A percentile compares a stretch with the other conserved stretches of the same genome.
phyloP scores from a whole-genome alignment of 2,797 vertebrate species.

The Luscinia luscinia region DNA sequence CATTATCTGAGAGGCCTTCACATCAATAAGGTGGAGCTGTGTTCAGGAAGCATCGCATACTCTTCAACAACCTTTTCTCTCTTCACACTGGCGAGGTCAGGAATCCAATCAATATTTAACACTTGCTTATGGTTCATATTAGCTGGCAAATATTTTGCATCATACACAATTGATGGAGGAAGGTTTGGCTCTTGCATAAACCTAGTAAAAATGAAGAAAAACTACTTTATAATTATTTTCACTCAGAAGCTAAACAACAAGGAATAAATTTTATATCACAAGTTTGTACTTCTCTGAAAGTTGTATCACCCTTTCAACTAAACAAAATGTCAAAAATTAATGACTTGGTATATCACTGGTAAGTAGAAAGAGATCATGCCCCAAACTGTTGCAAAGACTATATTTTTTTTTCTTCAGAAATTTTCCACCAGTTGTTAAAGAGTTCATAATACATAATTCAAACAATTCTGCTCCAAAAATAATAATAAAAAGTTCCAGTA shows the following conservation, averaged over 20 bases:
- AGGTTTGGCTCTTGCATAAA: conserved; percentile 99
- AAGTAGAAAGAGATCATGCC: neutral
- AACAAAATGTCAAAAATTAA: neutral
- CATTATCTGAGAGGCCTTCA: no score
- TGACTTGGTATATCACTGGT: neutral
- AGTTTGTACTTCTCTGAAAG: neutral
- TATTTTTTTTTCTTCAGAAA: neutral
- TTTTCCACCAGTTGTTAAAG: neutral
- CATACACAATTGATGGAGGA: conserved; percentile 90
- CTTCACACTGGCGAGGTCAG: conserved; percentile 88
- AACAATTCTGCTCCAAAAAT: neutral
- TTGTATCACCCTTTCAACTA: neutral
- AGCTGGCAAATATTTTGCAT: conserved; percentile 78
- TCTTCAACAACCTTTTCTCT: conserved; percentile 85
- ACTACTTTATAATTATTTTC: neutral
- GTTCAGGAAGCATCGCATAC: conserved; percentile 89
- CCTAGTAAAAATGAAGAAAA: conserved; percentile 72
- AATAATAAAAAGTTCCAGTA: neutral
- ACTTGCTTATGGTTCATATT: conserved; percentile 80
- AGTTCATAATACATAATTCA: neutral
- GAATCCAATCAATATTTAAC: conserved; percentile 87
- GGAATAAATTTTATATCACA: neutral
- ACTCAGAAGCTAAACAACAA: neutral
- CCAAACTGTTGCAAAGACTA: neutral
- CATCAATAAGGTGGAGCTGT: conserved; percentile 88